phyloP scores from a whole-genome alignment of 1,140 invertebrate genomes.

The Aphelenchoides avenae region DNA sequence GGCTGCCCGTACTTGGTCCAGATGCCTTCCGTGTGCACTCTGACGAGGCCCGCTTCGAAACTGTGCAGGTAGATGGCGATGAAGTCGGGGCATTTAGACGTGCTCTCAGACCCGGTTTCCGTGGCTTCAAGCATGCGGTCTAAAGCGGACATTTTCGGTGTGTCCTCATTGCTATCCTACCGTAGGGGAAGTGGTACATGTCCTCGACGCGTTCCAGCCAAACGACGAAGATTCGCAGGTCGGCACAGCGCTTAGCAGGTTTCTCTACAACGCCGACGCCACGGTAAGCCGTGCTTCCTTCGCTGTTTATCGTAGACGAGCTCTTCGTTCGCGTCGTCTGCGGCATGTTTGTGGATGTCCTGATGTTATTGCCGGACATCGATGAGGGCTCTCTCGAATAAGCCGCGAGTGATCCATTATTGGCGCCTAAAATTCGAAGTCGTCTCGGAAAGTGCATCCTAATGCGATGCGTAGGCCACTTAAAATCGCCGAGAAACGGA shows the following conservation, averaged over 20 bases:
- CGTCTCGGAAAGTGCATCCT: too few relatives aligned
- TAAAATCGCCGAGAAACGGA: too few relatives aligned
- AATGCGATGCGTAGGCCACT: too few relatives aligned
- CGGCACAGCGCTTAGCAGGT: conserved; percentile 27
- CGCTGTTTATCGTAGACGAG: conserved; percentile 27
- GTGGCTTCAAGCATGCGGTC: conserved; percentile 21
- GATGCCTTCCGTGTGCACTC: conserved; percentile 35
- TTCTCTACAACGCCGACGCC: background rate
- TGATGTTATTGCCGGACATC: too few relatives aligned
- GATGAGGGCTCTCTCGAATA: too few relatives aligned
- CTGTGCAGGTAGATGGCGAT: conserved; percentile 28
- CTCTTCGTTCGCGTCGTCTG: conserved; percentile 1
- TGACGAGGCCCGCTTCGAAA: conserved; percentile 30
- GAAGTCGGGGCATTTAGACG: conserved; percentile 3
- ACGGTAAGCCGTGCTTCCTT: background rate
- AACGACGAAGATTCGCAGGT: conserved; percentile 39
- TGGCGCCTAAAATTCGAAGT: too few relatives aligned
- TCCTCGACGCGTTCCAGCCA: conserved; percentile 45
- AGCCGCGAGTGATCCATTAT: too few relatives aligned
- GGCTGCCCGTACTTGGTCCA: conserved; percentile 46
- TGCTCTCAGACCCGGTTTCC: conserved; percentile 13
- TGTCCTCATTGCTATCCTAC: conserved; percentile 6
- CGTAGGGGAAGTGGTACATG: conserved; percentile 34
- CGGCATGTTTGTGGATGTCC: background rate
- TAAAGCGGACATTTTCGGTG: conserved; percentile 7